These are phyloP conservation scores for Drosophila kanapiae DNA, from an alignment of 1,140 invertebrate species.

Conservation along the genomic window DNA sequence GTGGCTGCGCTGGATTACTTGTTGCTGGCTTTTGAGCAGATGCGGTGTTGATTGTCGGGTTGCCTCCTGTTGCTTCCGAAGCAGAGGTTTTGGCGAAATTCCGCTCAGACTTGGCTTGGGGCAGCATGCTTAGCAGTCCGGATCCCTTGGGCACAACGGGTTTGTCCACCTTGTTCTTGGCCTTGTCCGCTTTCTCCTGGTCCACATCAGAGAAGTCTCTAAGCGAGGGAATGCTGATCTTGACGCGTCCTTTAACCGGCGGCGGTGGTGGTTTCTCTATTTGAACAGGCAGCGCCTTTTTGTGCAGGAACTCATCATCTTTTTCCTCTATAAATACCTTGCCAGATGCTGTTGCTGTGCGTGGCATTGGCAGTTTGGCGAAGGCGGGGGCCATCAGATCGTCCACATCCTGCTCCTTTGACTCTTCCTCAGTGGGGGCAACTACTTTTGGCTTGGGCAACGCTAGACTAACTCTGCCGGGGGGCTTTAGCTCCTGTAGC, in stretches of 20 bases:
- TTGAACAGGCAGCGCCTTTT: constrained; percentile 84
- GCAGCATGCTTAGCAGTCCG: constrained; percentile 86
- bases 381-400: constrained; percentile 58
- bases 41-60: not conserved
- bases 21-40: not conserved
- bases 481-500: constrained; percentile 39
- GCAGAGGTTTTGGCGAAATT: constrained; percentile 58
- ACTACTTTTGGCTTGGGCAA: constrained; percentile 69
- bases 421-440: not conserved
- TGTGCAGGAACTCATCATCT: constrained; percentile 88
- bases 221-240: constrained; percentile 84
- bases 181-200: constrained; percentile 69
- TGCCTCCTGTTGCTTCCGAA: constrained; percentile 3
- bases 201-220: constrained; percentile 87
- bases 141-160: constrained; percentile 73
- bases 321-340: constrained; percentile 84
- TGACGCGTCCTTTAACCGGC: constrained; percentile 66
- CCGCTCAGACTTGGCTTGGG: constrained; percentile 86
- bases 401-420: constrained; percentile 27
- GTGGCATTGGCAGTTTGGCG: constrained; percentile 71
- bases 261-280: constrained; percentile 66
- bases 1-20: not conserved
- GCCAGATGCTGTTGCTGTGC: not conserved
- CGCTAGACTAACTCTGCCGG: constrained; percentile 25
- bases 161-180: constrained; percentile 71